A percentile compares a stretch with the other conserved stretches of the same genome.
phyloP scores from a whole-genome alignment of 2,797 vertebrate genomes.

The Tragopan temminckii region DNA sequence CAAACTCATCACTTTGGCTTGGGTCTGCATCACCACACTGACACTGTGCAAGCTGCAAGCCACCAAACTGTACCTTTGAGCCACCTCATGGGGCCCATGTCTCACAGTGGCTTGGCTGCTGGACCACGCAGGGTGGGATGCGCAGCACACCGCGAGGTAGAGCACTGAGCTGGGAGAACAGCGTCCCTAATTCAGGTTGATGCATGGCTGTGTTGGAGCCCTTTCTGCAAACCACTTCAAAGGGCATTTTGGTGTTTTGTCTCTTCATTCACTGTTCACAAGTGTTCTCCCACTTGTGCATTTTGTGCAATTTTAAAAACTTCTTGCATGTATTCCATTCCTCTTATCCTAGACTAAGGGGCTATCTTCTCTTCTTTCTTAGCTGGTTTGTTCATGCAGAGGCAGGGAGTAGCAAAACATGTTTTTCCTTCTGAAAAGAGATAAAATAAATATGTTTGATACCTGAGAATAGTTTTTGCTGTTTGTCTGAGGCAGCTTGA shows the following conservation, averaged over 20 bases:
- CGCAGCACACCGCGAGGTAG: not conserved
- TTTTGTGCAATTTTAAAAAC: not conserved
- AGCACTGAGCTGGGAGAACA: not conserved
- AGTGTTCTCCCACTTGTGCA: not conserved
- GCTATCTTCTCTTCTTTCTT: not conserved
- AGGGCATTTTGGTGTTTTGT: not conserved
- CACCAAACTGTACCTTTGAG: not conserved
- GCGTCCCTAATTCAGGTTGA: not conserved
- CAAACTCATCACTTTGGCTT: not conserved
- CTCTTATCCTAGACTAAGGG: not conserved
- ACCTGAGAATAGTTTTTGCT: not conserved
- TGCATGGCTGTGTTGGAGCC: not conserved
- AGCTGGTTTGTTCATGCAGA: not conserved
- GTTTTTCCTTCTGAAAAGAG: not conserved
- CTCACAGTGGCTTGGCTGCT: not conserved
- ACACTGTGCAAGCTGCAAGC: not conserved
- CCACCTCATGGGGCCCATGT: fast-evolving
- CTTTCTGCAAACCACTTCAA: constrained; percentile 28
- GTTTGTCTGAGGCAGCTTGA: not conserved
- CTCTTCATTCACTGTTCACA: not conserved
- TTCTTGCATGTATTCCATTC: not conserved
- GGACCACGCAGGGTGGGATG: not conserved
- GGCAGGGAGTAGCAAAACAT: not conserved
- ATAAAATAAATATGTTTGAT: not conserved
- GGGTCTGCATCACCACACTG: not conserved